phyloP scores from a whole-genome alignment of 2,888 invertebrate species.

The Cataglyphis livida region DNA sequence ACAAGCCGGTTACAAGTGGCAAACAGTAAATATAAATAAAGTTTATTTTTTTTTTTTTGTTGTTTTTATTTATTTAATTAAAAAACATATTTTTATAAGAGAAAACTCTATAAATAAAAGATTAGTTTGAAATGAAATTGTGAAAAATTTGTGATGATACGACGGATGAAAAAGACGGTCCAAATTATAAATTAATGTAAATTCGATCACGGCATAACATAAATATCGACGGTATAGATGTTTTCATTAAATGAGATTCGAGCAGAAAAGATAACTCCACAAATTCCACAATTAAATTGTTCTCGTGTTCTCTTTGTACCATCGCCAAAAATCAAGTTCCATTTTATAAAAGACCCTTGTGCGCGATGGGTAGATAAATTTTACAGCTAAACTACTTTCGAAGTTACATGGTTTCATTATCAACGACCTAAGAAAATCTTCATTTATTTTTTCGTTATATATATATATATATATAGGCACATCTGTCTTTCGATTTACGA shows the following conservation, averaged over 20 bases:
- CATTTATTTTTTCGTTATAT: neutral
- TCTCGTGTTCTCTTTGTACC: conserved; percentile 53
- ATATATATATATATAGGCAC: neutral
- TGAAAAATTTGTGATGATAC: conserved; percentile 9
- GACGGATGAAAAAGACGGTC: neutral
- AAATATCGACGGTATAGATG: conserved; percentile 56
- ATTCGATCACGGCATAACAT: conserved; percentile 71
- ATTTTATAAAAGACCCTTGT: conserved; percentile 49
- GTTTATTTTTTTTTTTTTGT: neutral
- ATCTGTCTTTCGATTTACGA: conserved; percentile 14
- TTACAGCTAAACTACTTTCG: conserved; percentile 1
- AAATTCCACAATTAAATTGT: conserved; percentile 64
- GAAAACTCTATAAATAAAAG: neutral
- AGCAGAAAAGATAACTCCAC: conserved; percentile 55
- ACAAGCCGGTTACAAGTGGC: conserved; percentile 15
- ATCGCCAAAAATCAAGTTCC: conserved; percentile 50
- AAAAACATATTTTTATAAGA: neutral
- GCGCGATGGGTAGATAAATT: conserved; percentile 1
- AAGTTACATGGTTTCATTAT: conserved; percentile 24
- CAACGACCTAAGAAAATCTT: neutral
- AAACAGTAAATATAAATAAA: conserved; percentile 9
- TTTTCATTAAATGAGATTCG: conserved; percentile 49
- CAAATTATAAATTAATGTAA: conserved; percentile 61
- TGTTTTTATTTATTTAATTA: neutral
- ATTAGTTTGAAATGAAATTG: neutral